Percentiles rank a stretch among this genome's conserved stretches.
Evolutionary conservation across 1,140 invertebrate genomes (phyloP).

Genomic region (Apis laboriosa): DNA sequence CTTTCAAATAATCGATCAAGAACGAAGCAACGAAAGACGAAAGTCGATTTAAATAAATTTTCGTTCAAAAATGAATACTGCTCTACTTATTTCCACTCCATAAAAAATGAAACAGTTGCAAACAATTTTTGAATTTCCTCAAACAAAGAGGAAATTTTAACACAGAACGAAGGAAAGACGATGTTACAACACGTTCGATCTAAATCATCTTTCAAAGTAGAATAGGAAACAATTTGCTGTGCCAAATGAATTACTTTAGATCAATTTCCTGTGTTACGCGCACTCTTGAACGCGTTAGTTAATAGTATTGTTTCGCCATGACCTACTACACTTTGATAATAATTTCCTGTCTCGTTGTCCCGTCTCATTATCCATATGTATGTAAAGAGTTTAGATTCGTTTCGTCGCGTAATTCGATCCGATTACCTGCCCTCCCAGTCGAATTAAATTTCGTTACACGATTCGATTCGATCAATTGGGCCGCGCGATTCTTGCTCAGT

Average conservation of each 20-base stretch:
- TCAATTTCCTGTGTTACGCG: neutral
- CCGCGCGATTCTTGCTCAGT: too few species aligned
- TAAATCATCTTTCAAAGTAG: neutral
- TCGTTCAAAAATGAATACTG: too few species aligned
- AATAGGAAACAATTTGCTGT: neutral
- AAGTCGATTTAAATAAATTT: too few species aligned
- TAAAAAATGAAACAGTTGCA: too few species aligned
- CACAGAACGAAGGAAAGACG: too few species aligned
- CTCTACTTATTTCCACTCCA: too few species aligned
- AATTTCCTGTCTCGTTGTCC: slow-evolving; percentile 12
- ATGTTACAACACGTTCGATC: neutral
- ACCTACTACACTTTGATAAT: neutral
- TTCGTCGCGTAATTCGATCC: neutral
- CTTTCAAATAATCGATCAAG: too few species aligned
- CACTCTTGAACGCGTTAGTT: neutral
- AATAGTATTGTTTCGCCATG: slow-evolving; percentile 1
- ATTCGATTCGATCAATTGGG: neutral
- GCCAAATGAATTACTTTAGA: neutral
- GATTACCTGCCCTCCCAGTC: neutral
- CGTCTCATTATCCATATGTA: too few species aligned
- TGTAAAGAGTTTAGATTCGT: neutral
- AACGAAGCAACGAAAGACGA: too few species aligned
- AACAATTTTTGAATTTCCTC: too few species aligned
- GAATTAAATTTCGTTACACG: neutral
- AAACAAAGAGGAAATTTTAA: too few species aligned